Conservation (phyloP, 1,140 invertebrate genomes). For the Solenopsis invicta region DNA sequence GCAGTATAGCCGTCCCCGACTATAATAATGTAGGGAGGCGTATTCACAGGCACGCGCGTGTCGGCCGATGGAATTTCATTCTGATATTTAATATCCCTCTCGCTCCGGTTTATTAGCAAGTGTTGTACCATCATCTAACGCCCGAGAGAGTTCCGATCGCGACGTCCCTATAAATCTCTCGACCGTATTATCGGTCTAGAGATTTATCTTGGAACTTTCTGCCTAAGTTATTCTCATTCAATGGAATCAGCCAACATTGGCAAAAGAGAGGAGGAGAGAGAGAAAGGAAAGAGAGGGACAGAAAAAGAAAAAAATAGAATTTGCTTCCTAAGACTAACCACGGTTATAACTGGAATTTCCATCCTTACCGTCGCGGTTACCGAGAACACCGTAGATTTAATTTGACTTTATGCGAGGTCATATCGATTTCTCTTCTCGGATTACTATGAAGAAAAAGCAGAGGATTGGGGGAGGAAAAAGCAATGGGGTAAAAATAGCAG, state of each 20-base stretch:
- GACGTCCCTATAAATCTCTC: constrained; percentile 43
- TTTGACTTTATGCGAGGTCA: constrained; percentile 68
- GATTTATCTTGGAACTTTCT: constrained; percentile 38
- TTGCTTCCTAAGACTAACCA: constrained; percentile 59
- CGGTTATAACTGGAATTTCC: constrained; percentile 61
- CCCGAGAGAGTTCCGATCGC: background rate
- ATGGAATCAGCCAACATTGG: constrained; percentile 18
- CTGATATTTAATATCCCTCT: constrained; percentile 36
- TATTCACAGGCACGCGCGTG: constrained; percentile 10
- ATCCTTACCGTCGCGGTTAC: constrained; percentile 56
- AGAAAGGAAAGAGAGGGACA: background rate
- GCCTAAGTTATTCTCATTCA: constrained; percentile 35
- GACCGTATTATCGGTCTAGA: background rate
- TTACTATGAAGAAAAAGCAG: constrained; percentile 58
- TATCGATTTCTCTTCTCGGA: constrained; percentile 71
- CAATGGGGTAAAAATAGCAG: background rate
- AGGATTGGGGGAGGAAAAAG: background rate
- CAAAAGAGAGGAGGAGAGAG: background rate
- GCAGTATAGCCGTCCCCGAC: background rate
- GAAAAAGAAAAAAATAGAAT: constrained; percentile 16
- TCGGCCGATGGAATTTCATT: constrained; percentile 30
- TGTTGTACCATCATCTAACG: constrained; percentile 23
- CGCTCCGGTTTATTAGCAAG: constrained; percentile 33
- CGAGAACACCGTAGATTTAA: constrained; percentile 73
- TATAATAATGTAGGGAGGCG: constrained; percentile 30